Conservation (phyloP, 2,888 invertebrate species). For the Eupithecia centaureata region DNA sequence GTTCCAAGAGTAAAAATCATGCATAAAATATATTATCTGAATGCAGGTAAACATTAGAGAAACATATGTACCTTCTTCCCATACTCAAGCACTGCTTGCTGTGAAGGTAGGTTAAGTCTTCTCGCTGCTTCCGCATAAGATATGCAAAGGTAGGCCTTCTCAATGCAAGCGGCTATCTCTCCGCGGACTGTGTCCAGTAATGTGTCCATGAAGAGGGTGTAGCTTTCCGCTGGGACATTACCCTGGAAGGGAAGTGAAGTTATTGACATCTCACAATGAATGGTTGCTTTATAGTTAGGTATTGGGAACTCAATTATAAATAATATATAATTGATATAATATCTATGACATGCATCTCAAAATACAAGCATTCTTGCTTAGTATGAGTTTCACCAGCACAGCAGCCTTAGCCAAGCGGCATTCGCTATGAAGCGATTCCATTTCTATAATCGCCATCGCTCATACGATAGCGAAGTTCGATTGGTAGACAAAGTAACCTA, state of each 20-base stretch:
- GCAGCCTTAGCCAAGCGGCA: too few species aligned
- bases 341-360: too few species aligned
- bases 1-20: too few species aligned
- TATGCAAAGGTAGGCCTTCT: conserved; percentile 97
- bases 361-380: too few species aligned
- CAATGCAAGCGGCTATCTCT: conserved; percentile 98
- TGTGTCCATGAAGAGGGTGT: conserved; percentile 98
- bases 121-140: conserved; percentile 93
- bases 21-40: background rate
- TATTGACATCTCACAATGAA: background rate
- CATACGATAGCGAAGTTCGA: too few species aligned
- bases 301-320: too few species aligned
- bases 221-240: conserved; percentile 97
- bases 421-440: too few species aligned
- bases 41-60: background rate
- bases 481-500: too few species aligned
- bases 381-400: too few species aligned
- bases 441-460: too few species aligned
- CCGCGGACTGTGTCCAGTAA: conserved; percentile 97
- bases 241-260: conserved; percentile 74
- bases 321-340: too few species aligned
- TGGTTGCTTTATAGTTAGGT: background rate
- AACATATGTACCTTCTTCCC: conserved; percentile 88
- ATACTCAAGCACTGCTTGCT: conserved; percentile 91
- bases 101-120: conserved; percentile 92